These are phyloP conservation scores for Odocoileus hemionus DNA, from an alignment of 2,113 vertebrate species.

Conservation along the genomic window DNA sequence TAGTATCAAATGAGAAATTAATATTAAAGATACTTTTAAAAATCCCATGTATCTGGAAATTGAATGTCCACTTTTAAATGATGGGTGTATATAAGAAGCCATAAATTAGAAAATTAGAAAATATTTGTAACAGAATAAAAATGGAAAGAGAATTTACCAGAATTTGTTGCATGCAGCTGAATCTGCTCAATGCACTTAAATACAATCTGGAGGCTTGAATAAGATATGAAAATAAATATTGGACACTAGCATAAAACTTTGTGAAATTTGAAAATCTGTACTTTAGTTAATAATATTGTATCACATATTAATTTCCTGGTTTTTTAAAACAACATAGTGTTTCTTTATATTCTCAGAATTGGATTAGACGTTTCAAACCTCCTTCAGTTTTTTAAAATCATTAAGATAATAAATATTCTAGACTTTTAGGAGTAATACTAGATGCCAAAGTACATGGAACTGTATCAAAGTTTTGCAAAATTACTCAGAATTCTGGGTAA, in stretches of 20 bases:
- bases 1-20: not conserved
- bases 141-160: not conserved
- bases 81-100: not conserved
- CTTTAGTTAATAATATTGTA: not conserved
- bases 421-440: not conserved
- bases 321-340: not conserved
- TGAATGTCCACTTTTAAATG: not conserved
- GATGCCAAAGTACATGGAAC: not conserved
- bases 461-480: not conserved
- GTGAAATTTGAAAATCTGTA: not conserved
- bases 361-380: not conserved
- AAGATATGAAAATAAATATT: not conserved
- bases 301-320: not conserved
- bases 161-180: not conserved
- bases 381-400: not conserved
- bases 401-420: not conserved
- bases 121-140: not conserved
- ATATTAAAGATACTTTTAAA: not conserved
- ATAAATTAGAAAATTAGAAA: not conserved
- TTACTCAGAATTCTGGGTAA: not conserved
- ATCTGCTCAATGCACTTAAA: not conserved
- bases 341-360: not conserved
- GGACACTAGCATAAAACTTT: not conserved
- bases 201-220: not conserved
- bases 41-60: not conserved